phyloP scores from a whole-genome alignment of 2,797 vertebrate species.

The Chelon labrosus region DNA sequence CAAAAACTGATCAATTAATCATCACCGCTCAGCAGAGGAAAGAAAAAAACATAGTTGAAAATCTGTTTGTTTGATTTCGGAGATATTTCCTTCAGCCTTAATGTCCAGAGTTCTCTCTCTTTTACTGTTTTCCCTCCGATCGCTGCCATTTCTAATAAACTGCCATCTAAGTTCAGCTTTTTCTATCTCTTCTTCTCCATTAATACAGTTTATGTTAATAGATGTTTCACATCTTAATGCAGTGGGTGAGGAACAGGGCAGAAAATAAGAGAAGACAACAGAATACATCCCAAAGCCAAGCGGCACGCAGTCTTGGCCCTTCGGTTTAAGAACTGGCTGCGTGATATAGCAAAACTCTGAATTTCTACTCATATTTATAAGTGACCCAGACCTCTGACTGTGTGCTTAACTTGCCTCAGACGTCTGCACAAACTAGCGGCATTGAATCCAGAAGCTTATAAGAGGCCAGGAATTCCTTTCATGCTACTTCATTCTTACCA shows the following conservation, averaged over 20 bases:
- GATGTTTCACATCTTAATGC: neutral
- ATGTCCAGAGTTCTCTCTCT: neutral
- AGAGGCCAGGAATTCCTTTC: constrained; percentile 66
- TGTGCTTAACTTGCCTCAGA: constrained; percentile 25
- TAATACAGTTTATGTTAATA: neutral
- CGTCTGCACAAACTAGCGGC: constrained; percentile 39
- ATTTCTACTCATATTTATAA: neutral
- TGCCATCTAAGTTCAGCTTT: neutral
- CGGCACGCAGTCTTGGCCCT: neutral
- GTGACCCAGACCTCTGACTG: neutral
- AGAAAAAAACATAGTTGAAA: neutral
- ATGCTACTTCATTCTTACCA: constrained; percentile 57
- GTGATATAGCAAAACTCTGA: neutral
- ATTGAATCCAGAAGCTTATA: constrained; percentile 54
- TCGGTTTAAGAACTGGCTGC: neutral
- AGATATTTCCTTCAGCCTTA: constrained; percentile 30
- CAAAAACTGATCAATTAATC: neutral
- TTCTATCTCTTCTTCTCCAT: neutral
- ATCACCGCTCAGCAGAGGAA: neutral
- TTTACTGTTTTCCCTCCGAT: neutral
- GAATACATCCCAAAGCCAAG: neutral
- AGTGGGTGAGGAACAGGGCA: neutral
- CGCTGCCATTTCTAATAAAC: neutral
- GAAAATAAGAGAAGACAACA: neutral
- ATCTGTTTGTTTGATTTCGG: constrained; percentile 7